Base-by-base conservation (phyloP, 2,113 vertebrate genomes). In the Archilochus colubris region DNA sequence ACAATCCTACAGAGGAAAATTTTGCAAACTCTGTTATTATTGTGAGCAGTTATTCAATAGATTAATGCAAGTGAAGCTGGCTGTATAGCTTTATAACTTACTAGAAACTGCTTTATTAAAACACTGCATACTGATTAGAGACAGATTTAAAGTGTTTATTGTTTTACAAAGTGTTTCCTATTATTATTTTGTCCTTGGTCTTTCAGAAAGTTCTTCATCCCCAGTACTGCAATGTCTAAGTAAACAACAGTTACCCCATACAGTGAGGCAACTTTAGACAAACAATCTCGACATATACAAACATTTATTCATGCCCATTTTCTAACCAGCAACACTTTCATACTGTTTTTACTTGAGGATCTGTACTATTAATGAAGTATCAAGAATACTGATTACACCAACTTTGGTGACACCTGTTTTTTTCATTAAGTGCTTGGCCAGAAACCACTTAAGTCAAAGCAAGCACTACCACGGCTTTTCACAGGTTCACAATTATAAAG, bases 161-260 rank as follows among this genome's bases (percentile, higher is more conserved):
- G 33, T 23, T 93, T 88, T 38, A 83, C 57, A 64, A 88, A 94
- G 36, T 6, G 12, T 27, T 51, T 76, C 59, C 38, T 80, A 67
- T 80, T 73, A 92, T 48, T 91, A 54, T 85, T 90, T 93, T 80
- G 76, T 43, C 51, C 76, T 89, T 63, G 44, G 38, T 80, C 67
- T 88, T 88, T 88, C 44, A 95, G n/a, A 94, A 95, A 88, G 76
- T 58, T 93, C 40, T 90, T 95, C 61, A 82, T 48, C 44, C 7
- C 40, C 43, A 68, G 44, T 76, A 84, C 20, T 86, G 66, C 66
- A 86, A 82, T 19, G 61, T 75, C 64, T 69, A 84, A 84, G 69
- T 91, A 95, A 92, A 96, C 82, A 95, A 91, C 14, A 86, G 36
- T 91, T 86, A 78, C 90, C 76, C 81, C 80, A 88, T 64, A 75